phyloP scores from a whole-genome alignment of 2,113 vertebrate species.

The Puma concolor region DNA sequence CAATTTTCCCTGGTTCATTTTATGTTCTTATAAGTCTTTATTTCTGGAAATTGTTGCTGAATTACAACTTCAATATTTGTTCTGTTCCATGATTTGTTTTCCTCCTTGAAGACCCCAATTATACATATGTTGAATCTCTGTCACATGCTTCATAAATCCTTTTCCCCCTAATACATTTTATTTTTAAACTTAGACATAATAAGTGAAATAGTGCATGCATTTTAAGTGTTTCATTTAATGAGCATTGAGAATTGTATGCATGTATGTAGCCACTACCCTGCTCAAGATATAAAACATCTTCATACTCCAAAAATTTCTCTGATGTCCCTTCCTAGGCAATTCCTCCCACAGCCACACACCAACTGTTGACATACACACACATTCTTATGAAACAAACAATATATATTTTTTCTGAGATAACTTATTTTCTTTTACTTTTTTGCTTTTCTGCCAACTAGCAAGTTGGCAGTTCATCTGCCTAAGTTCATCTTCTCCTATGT shows the following conservation, averaged over 20 bases:
- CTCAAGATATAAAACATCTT: not conserved
- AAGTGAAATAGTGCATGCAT: not conserved
- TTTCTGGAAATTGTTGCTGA: not conserved
- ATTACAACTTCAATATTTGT: not conserved
- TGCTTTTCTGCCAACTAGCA: not conserved
- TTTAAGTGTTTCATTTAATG: conserved; percentile 2
- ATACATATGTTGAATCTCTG: not conserved
- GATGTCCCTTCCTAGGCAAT: not conserved
- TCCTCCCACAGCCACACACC: not conserved
- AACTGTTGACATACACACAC: not conserved
- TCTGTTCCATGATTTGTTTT: not conserved
- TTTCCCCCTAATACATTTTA: not conserved
- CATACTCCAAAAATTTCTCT: not conserved
- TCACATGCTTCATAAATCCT: not conserved
- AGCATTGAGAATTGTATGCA: not conserved
- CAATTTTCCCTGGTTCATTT: not conserved
- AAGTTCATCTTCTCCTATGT: not conserved
- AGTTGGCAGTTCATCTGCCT: too few relatives aligned
- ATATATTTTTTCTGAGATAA: not conserved
- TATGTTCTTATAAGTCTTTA: not conserved
- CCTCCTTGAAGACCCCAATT: not conserved
- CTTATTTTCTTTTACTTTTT: not conserved
- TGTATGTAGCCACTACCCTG: not conserved
- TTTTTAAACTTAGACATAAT: not conserved
- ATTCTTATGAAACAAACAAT: not conserved